phyloP scores from a whole-genome alignment of 64 coral and sea anemone genomes.

The Astreopora myriophthalma region DNA sequence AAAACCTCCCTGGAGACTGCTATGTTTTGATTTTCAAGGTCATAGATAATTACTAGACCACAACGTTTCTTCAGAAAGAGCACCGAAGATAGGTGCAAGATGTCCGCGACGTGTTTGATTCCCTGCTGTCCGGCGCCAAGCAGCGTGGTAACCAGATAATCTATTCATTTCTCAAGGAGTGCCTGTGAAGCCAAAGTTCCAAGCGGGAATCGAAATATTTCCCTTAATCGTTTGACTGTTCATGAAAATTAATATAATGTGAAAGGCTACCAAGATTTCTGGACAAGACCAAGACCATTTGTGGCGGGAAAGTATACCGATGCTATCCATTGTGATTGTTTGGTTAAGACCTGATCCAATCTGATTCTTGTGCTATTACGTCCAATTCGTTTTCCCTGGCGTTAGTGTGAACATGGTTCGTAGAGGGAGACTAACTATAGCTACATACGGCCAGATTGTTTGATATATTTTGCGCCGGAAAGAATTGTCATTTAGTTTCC shows the following conservation, averaged over 20 bases:
- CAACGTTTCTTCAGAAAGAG: not conserved
- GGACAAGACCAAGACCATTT: not conserved
- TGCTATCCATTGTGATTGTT: too few relatives aligned
- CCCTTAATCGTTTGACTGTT: too few relatives aligned
- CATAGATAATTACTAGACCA: constrained; percentile 18
- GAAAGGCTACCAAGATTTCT: not conserved
- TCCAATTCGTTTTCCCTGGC: too few relatives aligned
- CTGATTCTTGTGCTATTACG: too few relatives aligned
- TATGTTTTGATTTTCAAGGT: constrained; percentile 44
- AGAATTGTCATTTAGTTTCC: too few relatives aligned
- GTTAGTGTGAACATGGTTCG: too few relatives aligned
- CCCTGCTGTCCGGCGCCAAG: not conserved
- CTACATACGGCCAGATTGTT: too few relatives aligned
- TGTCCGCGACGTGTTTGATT: not conserved
- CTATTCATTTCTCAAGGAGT: not conserved
- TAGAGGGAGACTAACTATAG: too few relatives aligned
- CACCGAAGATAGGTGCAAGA: not conserved
- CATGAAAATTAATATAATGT: not conserved
- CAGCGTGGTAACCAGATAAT: not conserved
- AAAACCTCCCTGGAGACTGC: not conserved
- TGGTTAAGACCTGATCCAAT: too few relatives aligned
- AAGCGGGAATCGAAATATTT: too few relatives aligned
- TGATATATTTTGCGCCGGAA: too few relatives aligned
- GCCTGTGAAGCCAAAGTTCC: not conserved
- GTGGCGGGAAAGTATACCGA: too few relatives aligned